phyloP scores from a whole-genome alignment of 2,113 vertebrate genomes.

The Oxygymnocypris stewartii region DNA sequence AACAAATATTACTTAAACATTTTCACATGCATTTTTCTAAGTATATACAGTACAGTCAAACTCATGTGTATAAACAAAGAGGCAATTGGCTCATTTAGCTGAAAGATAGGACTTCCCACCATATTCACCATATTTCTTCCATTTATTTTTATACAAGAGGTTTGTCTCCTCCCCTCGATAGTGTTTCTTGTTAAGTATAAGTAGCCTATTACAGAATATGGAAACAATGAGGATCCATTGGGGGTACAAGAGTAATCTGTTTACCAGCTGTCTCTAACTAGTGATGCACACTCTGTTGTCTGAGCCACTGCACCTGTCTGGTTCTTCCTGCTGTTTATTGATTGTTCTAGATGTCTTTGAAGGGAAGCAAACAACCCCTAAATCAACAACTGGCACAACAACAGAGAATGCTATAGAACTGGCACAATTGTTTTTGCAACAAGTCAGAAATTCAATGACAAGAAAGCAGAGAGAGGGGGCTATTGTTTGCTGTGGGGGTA shows the following conservation, averaged over 20 bases:
- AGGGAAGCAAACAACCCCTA: slow-evolving; percentile 64
- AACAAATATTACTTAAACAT: neutral
- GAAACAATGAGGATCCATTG: slow-evolving; percentile 12
- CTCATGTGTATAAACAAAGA: neutral
- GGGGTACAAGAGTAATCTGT: slow-evolving; percentile 26
- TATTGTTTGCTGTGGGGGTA: slow-evolving; percentile 39
- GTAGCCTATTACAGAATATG: slow-evolving; percentile 15
- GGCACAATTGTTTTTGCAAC: slow-evolving; percentile 74
- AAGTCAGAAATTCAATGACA: slow-evolving; percentile 73
- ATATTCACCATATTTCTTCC: neutral
- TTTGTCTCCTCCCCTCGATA: neutral
- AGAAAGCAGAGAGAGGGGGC: slow-evolving; percentile 70
- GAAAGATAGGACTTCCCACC: neutral
- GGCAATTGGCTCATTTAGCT: neutral
- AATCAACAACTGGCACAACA: slow-evolving; percentile 68
- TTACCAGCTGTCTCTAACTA: slow-evolving; percentile 10
- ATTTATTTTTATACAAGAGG: neutral
- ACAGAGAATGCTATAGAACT: slow-evolving; percentile 74
- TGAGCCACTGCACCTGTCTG: slow-evolving; percentile 43
- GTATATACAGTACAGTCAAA: too few relatives aligned
- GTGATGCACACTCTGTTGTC: slow-evolving; percentile 33
- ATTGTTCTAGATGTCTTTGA: slow-evolving; percentile 79
- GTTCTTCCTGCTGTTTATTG: slow-evolving; percentile 65
- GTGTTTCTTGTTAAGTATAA: slow-evolving; percentile 21
- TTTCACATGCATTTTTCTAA: neutral